Percentiles rank a stretch among this genome's conserved stretches.
Evolutionary conservation across 2,888 invertebrate species (phyloP).

Genomic region (Xanthorhoe spadicearia): DNA sequence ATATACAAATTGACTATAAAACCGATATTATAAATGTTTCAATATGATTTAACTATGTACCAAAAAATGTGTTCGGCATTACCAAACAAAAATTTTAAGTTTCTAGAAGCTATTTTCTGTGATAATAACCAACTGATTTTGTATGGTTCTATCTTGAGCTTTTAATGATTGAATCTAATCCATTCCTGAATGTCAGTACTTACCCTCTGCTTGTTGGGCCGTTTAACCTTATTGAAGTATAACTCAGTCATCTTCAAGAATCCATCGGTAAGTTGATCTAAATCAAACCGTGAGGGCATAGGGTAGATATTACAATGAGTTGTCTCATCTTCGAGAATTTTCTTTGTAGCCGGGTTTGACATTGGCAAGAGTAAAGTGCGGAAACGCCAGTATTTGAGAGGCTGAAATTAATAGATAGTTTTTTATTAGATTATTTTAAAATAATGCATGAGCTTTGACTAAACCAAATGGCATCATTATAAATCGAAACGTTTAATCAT

Average conservation of each 20-base stretch:
- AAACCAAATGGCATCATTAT: not conserved
- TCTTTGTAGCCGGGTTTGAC: constrained; percentile 91
- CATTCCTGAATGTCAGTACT: constrained; percentile 59
- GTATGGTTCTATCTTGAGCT: not conserved
- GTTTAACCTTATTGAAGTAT: constrained; percentile 94
- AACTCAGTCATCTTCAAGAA: constrained; percentile 93
- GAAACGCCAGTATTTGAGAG: constrained; percentile 95
- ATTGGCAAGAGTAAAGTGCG: constrained; percentile 94
- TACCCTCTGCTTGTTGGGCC: constrained; percentile 92
- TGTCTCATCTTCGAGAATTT: constrained; percentile 89
- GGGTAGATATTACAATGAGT: constrained; percentile 93
- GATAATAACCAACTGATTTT: not conserved
- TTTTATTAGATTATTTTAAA: not conserved
- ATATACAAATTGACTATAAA: constrained; percentile 9
- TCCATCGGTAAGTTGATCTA: constrained; percentile 88
- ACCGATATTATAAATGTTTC: constrained; percentile 2
- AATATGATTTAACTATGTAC: not conserved
- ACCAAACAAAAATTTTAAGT: constrained; percentile 1
- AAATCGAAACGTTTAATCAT: not conserved
- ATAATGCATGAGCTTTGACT: not conserved
- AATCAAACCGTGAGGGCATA: constrained; percentile 84
- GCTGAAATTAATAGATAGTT: constrained; percentile 70
- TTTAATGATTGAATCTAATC: not conserved
- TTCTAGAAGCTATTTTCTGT: constrained; percentile 11
- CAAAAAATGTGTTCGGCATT: constrained; percentile 8